These are phyloP conservation scores for Pogona vitticeps DNA, from an alignment of 2,113 vertebrate genomes.

Conservation along the genomic window DNA sequence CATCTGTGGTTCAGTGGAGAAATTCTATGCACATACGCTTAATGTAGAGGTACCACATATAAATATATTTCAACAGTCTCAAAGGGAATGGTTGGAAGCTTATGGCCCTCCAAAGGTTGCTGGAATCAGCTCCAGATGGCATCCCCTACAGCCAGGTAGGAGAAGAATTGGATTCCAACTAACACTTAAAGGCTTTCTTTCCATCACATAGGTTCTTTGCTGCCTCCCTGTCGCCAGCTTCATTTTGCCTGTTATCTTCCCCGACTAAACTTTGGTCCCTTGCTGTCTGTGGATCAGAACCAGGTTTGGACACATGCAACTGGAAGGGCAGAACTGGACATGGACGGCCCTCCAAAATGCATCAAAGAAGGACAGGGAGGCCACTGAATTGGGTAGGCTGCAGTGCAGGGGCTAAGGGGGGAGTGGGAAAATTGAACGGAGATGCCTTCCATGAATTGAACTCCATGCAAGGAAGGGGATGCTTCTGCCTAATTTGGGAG, in stretches of 20 bases:
- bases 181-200: neutral
- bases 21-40: neutral
- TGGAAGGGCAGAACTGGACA: no score
- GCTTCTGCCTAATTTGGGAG: neutral
- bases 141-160: neutral
- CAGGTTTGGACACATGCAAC: no score
- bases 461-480: neutral
- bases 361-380: no score
- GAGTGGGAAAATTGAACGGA: neutral
- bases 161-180: neutral
- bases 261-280: neutral
- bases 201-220: neutral
- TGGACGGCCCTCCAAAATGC: no score
- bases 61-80: neutral
- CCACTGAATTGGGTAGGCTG: no score
- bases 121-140: neutral
- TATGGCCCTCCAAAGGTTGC: neutral
- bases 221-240: neutral
- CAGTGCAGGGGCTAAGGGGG: no score
- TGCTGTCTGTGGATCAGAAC: no score
- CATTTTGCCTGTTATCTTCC: neutral
- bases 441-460: neutral
- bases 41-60: neutral
- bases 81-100: neutral
- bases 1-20: conserved; percentile 12